Percentiles rank a stretch among this genome's conserved stretches.
These are phyloP conservation scores for Capitella teleta DNA, from an alignment of 1,140 invertebrate species.

Conservation along the genomic window DNA sequence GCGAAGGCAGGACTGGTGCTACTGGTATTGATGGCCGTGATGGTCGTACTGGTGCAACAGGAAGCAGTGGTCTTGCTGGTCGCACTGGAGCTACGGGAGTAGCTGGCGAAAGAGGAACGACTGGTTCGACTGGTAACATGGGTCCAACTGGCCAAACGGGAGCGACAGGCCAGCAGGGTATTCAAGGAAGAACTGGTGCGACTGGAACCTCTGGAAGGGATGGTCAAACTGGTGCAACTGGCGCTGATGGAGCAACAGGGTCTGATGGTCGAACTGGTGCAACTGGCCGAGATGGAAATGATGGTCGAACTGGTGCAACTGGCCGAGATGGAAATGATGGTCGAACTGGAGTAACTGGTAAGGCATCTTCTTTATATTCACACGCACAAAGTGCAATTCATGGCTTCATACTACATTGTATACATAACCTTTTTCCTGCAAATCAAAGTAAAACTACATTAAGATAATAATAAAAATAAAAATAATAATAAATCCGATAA, in stretches of 20 bases:
- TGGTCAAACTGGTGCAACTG: background rate
- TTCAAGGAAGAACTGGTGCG: background rate
- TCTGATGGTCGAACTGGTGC: background rate
- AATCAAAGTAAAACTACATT: too few species aligned
- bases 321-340: background rate
- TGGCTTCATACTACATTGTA: too few species aligned
- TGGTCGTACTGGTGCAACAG: background rate
- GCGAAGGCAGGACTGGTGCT: background rate
- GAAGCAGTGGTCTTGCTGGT: background rate
- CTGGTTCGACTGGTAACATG: background rate
- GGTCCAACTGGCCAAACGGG: conserved; percentile 7
- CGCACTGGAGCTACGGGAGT: conserved; percentile 1
- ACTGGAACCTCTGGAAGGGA: background rate
- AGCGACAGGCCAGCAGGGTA: conserved; percentile 4
- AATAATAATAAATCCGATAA: too few species aligned
- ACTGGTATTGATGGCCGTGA: background rate
- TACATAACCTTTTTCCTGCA: too few species aligned
- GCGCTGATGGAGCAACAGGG: background rate
- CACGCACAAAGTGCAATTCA: too few species aligned
- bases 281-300: background rate
- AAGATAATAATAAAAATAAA: too few species aligned
- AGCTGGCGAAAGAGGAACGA: conserved; percentile 1
- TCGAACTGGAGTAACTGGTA: conserved; percentile 1
- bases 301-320: background rate
- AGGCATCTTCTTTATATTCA: too few species aligned